Evolutionary conservation across 2,113 vertebrate genomes (phyloP).

Genomic region (Limanda limanda): DNA sequence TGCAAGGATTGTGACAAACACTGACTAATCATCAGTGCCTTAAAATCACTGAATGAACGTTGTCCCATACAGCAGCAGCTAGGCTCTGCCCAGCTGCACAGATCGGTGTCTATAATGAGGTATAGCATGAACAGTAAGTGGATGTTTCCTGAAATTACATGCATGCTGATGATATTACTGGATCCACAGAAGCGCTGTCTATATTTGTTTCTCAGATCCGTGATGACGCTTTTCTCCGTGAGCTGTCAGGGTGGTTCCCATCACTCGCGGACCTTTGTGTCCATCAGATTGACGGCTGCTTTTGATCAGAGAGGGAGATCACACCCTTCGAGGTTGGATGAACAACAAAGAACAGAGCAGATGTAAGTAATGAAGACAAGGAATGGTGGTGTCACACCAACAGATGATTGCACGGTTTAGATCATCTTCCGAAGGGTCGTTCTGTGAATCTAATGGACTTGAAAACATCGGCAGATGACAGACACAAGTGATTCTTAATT

Average conservation of each 20-base stretch:
- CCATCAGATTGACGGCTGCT: background rate
- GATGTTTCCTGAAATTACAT: background rate
- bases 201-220: no score
- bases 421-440: no score
- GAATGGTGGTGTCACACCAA: background rate
- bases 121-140: background rate
- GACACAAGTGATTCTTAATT: background rate
- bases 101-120: background rate
- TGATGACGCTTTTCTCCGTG: no score
- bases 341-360: background rate
- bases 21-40: background rate
- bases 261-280: no score
- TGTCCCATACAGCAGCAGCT: background rate
- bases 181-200: no score
- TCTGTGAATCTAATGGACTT: background rate
- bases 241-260: no score
- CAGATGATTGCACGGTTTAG: background rate
- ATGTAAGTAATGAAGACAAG: background rate
- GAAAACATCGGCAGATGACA: background rate
- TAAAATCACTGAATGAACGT: background rate
- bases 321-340: background rate
- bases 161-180: background rate
- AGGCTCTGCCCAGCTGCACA: background rate
- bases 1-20: background rate
- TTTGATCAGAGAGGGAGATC: constrained; percentile 34